These are phyloP conservation scores for Odontesthes bonariensis DNA, from an alignment of 2,113 vertebrate genomes.

Conservation along the genomic window DNA sequence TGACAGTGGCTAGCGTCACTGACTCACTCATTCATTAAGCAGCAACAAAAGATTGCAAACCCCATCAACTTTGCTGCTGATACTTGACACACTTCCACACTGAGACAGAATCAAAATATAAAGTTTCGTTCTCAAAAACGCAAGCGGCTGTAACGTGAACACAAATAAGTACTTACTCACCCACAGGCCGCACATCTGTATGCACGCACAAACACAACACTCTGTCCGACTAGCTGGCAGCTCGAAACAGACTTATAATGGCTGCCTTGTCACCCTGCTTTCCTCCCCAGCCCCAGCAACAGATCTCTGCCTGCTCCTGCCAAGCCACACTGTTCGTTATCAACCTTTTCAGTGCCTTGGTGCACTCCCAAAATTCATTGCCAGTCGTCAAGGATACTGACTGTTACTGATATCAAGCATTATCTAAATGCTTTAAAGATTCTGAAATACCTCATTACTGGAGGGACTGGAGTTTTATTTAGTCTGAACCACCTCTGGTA, in stretches of 20 bases:
- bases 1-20: neutral
- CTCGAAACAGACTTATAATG: slow-evolving; percentile 59
- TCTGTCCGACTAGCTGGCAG: slow-evolving; percentile 28
- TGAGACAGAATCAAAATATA: slow-evolving; percentile 12
- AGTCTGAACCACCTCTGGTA: too few relatives aligned
- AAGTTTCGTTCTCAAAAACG: slow-evolving; percentile 2
- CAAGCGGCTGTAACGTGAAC: slow-evolving; percentile 34
- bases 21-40: neutral
- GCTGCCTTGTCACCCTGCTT: slow-evolving; percentile 59
- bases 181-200: slow-evolving; percentile 29
- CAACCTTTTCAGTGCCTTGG: slow-evolving; percentile 37
- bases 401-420: neutral
- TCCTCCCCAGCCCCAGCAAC: slow-evolving; percentile 42
- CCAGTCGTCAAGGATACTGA: neutral
- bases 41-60: slow-evolving; percentile 8
- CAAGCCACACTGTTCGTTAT: slow-evolving; percentile 45
- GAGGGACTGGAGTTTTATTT: neutral
- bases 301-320: slow-evolving; percentile 50
- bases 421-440: neutral
- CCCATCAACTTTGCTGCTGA: neutral
- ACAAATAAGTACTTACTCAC: slow-evolving; percentile 27
- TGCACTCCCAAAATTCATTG: slow-evolving; percentile 11
- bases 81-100: neutral
- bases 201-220: slow-evolving; percentile 43
- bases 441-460: neutral